Percentiles rank a stretch among this genome's conserved stretches.
phyloP scores from a whole-genome alignment of 2,888 invertebrate species.

The Achlya flavicornis region DNA sequence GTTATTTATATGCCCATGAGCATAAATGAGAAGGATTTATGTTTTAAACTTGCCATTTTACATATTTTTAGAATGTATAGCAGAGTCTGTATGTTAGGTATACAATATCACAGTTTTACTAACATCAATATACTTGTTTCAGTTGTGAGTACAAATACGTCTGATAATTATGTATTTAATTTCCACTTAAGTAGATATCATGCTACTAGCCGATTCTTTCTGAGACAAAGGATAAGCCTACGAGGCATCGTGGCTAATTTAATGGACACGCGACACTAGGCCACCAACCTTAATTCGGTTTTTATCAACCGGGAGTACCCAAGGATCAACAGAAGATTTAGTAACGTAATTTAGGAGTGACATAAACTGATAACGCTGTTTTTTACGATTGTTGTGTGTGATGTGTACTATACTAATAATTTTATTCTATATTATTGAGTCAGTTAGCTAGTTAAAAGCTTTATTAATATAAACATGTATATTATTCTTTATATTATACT shows the following conservation, averaged over 20 bases:
- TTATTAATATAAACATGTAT: no score
- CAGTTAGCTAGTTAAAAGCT: no score
- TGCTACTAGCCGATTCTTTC: not conserved
- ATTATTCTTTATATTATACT: no score
- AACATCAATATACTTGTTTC: no score
- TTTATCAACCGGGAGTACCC: not conserved
- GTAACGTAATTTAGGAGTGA: not conserved
- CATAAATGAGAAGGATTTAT: not conserved
- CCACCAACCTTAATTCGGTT: not conserved
- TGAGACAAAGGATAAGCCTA: slow-evolving; percentile 9
- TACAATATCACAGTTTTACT: no score
- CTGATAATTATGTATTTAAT: slow-evolving; percentile 8
- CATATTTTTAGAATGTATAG: no score
- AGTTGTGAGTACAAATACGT: not conserved
- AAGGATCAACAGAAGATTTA: slow-evolving; percentile 4
- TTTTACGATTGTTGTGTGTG: not conserved
- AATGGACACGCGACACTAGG: slow-evolving; percentile 2
- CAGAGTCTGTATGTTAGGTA: no score
- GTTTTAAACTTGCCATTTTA: no score
- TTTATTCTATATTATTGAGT: no score
- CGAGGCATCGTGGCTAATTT: not conserved
- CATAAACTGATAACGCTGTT: not conserved
- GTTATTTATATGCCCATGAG: not conserved
- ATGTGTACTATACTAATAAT: not conserved
- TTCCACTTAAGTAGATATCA: not conserved